Evolutionary conservation across 2,888 invertebrate genomes (phyloP), one percentile per base, ranked within the genome.

Genomic region (Seira ritae): DNA sequence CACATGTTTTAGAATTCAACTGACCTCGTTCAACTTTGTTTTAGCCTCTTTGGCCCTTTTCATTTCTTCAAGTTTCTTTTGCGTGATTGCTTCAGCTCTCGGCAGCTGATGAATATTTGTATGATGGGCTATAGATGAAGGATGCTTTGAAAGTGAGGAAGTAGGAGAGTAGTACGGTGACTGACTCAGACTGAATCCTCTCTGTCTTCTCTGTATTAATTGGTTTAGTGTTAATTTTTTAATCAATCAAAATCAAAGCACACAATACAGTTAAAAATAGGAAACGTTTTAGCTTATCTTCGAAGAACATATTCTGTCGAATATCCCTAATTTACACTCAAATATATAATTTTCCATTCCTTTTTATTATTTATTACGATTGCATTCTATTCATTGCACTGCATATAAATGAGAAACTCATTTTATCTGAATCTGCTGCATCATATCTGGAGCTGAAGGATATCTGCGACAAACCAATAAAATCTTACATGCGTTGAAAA

Each of bases 41-140:
- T 73, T 82, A 82, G 82, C 82, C 82, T 77, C 68, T 82, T 85
- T 86, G 79, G 82, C 86, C 86, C 80, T 84, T 86, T 86, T 84
- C 77, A 86, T 85, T 73, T 87, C 87, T 73, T 80, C 76, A 80
- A 87, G 85, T 86, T 88, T 88, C 86, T 88, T 88, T 87, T 84
- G 82, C 79, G 87, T 84, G 84, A 87, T 86, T 86, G 88, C 80
- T 86, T 84, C 82, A 82, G 86, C 86, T 77, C 85, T 84, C 67
- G 86, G 83, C 50, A 73, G 72, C 60, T 74, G 80, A 69, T 80
- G 79, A 69, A 37, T 69, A 80, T 71, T 62, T 70, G 37, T 76
- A 82, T 71, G 81, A 76, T 76, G 82, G 50, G 67, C 76, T 81
- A 76, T 66, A 71, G 81, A 67, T 81, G 81, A 67, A 71, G 69